A percentile compares a stretch with the other conserved stretches of the same genome.
Evolutionary conservation across 2,797 vertebrate species (phyloP).

Genomic region (Cossypha polioptera): DNA sequence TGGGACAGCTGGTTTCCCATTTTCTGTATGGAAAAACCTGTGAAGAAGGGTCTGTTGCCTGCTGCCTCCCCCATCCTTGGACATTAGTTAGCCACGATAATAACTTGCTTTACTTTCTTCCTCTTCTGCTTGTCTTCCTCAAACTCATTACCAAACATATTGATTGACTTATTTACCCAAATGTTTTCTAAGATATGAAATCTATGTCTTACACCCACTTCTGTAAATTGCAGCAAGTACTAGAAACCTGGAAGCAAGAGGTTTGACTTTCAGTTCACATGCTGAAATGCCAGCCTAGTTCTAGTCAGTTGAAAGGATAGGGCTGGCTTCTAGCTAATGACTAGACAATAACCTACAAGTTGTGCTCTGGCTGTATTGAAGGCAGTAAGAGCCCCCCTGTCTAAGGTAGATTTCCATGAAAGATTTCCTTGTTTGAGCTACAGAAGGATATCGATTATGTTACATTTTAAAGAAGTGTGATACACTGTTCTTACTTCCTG

Average conservation of each 20-base stretch:
- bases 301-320: background rate
- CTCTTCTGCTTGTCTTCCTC: background rate
- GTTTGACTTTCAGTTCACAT: background rate
- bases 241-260: background rate
- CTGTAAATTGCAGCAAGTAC: background rate
- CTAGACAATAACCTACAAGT: background rate
- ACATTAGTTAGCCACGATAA: background rate
- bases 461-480: background rate
- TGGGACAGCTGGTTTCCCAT: background rate
- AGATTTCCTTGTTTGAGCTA: background rate
- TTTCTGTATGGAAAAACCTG: background rate
- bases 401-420: background rate
- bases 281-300: background rate
- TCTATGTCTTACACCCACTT: background rate
- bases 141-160: background rate
- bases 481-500: background rate
- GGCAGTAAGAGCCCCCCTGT: background rate
- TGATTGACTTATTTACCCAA: background rate
- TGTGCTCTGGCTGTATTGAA: background rate
- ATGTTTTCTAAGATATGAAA: background rate
- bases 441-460: background rate
- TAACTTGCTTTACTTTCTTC: background rate
- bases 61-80: background rate
- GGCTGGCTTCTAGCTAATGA: background rate
- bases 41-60: background rate